phyloP scores from a whole-genome alignment of 1,140 invertebrate species.

The Dendrolimus punctatus region DNA sequence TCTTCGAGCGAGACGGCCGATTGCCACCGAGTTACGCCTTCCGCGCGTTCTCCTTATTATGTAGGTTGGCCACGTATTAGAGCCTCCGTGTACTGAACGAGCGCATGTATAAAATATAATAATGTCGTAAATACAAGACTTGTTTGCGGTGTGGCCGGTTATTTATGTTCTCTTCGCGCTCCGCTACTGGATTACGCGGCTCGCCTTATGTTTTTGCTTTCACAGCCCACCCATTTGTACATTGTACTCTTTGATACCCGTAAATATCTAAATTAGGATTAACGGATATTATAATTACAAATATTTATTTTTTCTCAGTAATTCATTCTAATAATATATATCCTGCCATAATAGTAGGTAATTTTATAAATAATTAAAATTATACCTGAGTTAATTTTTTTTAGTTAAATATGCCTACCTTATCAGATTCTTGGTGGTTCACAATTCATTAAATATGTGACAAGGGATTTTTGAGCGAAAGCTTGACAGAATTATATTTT shows the following conservation, averaged over 20 bases:
- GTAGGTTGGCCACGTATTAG: slow-evolving; percentile 64
- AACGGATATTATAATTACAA: too few relatives aligned
- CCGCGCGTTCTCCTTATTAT: slow-evolving; percentile 64
- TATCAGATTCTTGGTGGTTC: too few relatives aligned
- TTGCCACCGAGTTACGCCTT: slow-evolving; percentile 70
- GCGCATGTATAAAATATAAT: slow-evolving; percentile 65
- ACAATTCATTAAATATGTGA: too few relatives aligned
- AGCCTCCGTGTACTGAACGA: slow-evolving; percentile 52
- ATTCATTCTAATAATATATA: too few relatives aligned
- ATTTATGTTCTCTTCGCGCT: slow-evolving; percentile 55
- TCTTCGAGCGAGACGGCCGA: slow-evolving; percentile 57
- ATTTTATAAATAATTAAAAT: too few relatives aligned
- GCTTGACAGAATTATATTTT: too few relatives aligned
- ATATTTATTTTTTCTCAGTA: too few relatives aligned
- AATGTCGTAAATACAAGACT: slow-evolving; percentile 59
- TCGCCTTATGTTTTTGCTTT: slow-evolving; percentile 37
- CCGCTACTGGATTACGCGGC: slow-evolving; percentile 56
- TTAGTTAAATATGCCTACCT: too few relatives aligned
- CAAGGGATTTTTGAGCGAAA: too few relatives aligned
- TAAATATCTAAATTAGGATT: neutral
- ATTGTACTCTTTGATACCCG: neutral
- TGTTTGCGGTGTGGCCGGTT: slow-evolving; percentile 55
- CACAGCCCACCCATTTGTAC: neutral
- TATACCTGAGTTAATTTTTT: too few relatives aligned
- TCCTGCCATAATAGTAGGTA: too few relatives aligned